These are phyloP conservation scores for Helarctos malayanus DNA, from an alignment of 2,797 vertebrate genomes.

Conservation along the genomic window DNA sequence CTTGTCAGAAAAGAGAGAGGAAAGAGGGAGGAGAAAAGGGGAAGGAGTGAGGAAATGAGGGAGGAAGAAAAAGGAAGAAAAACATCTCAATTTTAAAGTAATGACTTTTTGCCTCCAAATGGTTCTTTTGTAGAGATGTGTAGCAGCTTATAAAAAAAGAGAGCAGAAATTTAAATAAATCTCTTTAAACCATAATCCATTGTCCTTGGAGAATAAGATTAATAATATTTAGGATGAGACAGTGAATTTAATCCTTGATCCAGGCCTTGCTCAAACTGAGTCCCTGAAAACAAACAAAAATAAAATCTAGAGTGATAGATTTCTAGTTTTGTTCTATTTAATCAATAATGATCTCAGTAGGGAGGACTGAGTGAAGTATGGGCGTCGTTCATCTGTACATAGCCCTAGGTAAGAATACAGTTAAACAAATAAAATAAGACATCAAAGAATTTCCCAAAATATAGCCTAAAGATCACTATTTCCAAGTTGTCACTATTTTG, in stretches of 20 bases:
- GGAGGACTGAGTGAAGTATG: background rate
- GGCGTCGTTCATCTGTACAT: background rate
- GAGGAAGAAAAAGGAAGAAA: background rate
- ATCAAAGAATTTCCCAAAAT: background rate
- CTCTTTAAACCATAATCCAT: background rate
- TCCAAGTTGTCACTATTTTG: background rate
- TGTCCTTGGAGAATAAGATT: background rate
- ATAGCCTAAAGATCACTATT: background rate
- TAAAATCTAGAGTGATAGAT: background rate
- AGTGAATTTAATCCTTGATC: slow-evolving; percentile 1
- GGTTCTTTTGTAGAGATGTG: background rate
- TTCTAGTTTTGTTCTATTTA: background rate
- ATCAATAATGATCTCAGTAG: background rate
- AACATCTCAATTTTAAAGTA: slow-evolving; percentile 19
- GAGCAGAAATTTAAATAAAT: background rate
- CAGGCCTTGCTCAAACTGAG: background rate
- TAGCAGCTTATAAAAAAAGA: background rate
- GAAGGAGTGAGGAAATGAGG: background rate
- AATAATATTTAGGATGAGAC: background rate
- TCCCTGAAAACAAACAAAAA: slow-evolving; percentile 19
- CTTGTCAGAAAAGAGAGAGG: background rate
- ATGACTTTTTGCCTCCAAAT: background rate
- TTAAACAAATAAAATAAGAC: background rate
- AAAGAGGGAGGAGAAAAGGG: background rate
- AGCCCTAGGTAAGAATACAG: background rate